Evolutionary conservation across 2,113 vertebrate species (phyloP).

Genomic region (Pandion haliaetus): DNA sequence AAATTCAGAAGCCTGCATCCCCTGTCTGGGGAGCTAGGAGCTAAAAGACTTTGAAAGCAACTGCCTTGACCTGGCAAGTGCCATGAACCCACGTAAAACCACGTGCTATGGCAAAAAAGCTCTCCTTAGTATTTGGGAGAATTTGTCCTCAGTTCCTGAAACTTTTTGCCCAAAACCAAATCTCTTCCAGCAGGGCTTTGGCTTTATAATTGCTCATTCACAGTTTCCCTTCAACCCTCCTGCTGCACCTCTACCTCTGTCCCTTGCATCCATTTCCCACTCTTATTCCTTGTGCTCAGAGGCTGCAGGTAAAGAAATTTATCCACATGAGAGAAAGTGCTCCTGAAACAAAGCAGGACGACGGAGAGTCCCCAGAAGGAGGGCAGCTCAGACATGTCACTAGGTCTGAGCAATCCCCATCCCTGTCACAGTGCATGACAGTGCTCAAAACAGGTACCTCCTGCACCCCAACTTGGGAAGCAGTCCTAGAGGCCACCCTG

Average conservation of each 20-base stretch:
- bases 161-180: not conserved
- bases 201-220: not conserved
- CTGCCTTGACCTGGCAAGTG: not conserved
- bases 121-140: not conserved
- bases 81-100: not conserved
- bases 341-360: not conserved
- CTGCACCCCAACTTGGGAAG: not conserved
- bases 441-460: not conserved
- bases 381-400: not conserved
- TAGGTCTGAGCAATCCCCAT: not conserved
- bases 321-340: not conserved
- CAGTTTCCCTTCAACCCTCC: not conserved
- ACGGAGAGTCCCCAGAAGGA: accelerated
- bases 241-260: not conserved
- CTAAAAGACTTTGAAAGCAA: not conserved
- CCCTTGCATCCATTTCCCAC: not conserved
- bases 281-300: not conserved
- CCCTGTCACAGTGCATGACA: accelerated
- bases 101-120: not conserved
- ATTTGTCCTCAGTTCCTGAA: not conserved
- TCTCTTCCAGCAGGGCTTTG: not conserved
- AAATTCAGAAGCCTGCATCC: not conserved
- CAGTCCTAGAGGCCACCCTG: not conserved
- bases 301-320: not conserved
- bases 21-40: not conserved